A percentile compares a stretch with the other conserved stretches of the same genome.
Evolutionary conservation across 2,113 vertebrate genomes (phyloP).

Genomic region (Cygnus buccinator): DNA sequence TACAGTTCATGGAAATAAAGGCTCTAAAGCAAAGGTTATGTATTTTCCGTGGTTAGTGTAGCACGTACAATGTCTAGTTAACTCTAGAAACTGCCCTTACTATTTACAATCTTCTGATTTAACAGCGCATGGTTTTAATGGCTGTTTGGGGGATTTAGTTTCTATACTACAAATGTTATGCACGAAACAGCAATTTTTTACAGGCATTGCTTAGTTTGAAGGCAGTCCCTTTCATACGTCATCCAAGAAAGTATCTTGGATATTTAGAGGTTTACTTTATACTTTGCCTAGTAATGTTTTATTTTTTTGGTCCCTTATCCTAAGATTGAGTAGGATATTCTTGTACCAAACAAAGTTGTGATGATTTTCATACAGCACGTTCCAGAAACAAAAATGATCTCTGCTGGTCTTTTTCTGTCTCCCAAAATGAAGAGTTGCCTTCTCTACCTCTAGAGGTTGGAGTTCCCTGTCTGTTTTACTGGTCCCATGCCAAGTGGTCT

Average conservation of each 20-base stretch:
- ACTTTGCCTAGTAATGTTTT: neutral
- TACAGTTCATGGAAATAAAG: neutral
- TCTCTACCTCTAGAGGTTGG: neutral
- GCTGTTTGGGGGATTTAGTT: neutral
- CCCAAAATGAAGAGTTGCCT: neutral
- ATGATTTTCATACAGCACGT: neutral
- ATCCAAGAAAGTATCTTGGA: neutral
- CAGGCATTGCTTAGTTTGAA: neutral
- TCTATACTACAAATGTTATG: neutral
- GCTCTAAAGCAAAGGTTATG: neutral
- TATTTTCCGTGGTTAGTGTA: neutral
- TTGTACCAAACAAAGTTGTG: neutral
- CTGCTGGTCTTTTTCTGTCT: neutral
- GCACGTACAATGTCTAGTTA: neutral
- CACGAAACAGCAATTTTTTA: neutral
- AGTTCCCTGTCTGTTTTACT: neutral
- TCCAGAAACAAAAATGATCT: neutral
- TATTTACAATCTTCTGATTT: neutral
- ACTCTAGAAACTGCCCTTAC: neutral
- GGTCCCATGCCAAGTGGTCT: neutral
- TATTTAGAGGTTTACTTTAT: neutral
- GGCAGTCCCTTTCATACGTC: neutral
- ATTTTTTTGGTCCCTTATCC: neutral
- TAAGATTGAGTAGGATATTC: neutral
- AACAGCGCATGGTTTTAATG: slow-evolving; percentile 24